Evolutionary conservation across 2,888 invertebrate species (phyloP).

Genomic region (Ellobium chinense): DNA sequence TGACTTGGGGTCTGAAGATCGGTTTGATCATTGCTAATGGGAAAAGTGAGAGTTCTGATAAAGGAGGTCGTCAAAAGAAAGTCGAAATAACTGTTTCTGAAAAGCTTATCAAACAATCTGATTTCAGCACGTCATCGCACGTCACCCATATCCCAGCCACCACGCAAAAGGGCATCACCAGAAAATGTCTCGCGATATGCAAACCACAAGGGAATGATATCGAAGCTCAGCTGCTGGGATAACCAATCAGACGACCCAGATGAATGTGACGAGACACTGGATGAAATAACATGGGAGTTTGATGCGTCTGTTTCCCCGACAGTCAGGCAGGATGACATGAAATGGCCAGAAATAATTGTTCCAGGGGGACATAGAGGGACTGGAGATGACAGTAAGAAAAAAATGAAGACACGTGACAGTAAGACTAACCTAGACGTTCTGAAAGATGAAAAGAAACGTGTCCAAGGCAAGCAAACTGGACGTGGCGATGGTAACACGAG

Average conservation of each 20-base stretch:
- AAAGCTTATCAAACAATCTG: too few relatives aligned
- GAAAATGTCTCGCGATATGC: background rate
- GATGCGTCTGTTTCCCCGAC: background rate
- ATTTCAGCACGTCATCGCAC: too few relatives aligned
- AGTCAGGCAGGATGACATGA: background rate
- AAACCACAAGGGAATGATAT: background rate
- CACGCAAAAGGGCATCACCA: background rate
- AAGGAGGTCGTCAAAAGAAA: too few relatives aligned
- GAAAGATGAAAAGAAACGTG: too few relatives aligned
- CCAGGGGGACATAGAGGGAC: background rate
- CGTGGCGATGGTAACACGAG: too few relatives aligned
- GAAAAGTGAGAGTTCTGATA: too few relatives aligned
- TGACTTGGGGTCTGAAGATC: too few relatives aligned
- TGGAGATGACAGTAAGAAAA: background rate
- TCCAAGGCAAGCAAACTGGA: too few relatives aligned
- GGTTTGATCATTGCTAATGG: too few relatives aligned
- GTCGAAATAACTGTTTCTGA: too few relatives aligned
- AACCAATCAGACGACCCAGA: background rate
- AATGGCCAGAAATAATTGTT: background rate
- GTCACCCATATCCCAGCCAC: too few relatives aligned
- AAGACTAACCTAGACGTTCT: background rate
- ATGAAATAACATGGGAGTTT: conserved; percentile 28
- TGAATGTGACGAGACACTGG: conserved; percentile 22
- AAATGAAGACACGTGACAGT: background rate
- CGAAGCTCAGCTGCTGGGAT: too few relatives aligned